Evolutionary conservation across 2,113 vertebrate genomes (phyloP), one percentile per base, ranked within the genome.

Genomic region (Ailurus styani): DNA sequence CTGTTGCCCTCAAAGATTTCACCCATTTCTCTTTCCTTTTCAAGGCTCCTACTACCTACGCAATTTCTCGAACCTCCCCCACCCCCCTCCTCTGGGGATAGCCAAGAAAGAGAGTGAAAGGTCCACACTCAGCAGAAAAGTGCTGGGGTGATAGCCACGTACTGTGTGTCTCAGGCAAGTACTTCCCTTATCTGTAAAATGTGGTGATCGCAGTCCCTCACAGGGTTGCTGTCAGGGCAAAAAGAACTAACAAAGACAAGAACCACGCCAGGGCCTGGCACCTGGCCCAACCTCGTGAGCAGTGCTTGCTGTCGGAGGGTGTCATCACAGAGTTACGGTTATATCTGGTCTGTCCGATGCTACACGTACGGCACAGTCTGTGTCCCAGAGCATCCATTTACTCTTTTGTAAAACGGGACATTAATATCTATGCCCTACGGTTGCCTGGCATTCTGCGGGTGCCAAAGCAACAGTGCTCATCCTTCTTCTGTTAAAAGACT

Each of bases 261-360:
- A 23, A 27, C 40, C 7, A 1, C 0, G 20, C 20, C 54, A 10
- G 31, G 3, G 27, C 60, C 78, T 20, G 37, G 68, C 15, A 25
- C 45, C 13, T 2, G 15, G 34, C 23, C 3, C 0, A 5, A 8
- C 37, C 47, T 34, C 70, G 1, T 0, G 18, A 81, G 78, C 5
- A 6, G 25, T 1, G 18, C 75, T 42, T 34, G 40, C 31, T 42
- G 0, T 6, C 31, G 42, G 17, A 42, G 12, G 31, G 21, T 12
- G 50, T 21, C 4, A 0, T 42, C 14, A 0, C 7, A 23, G 3
- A 4, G 5, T 50, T 11, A 5, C 2, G 15, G n/a, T 64, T 21
- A 5, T 3, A 17, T 18, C 55, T 31, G 75, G 23, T 54, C 55
- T 18, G 14, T 27, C 54, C 45, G 34, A 17, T 7, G 11, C 91